Percentiles rank a stretch among this genome's conserved stretches.
These are phyloP conservation scores for Adelognathus sp. DNA, from an alignment of 2,888 invertebrate species.

Conservation along the genomic window DNA sequence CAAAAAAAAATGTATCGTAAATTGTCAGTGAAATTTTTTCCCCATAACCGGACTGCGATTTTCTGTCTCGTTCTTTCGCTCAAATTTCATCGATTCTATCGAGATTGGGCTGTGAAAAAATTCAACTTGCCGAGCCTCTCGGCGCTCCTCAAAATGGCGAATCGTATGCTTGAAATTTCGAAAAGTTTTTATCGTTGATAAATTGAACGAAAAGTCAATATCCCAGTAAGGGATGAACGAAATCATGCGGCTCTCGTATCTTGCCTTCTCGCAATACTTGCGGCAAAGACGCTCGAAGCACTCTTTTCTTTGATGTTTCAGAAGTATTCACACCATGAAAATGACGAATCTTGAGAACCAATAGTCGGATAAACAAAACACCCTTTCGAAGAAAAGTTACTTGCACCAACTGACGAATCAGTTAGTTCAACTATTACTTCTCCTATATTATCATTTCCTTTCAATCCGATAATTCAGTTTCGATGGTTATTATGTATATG, in stretches of 20 bases:
- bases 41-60: background rate
- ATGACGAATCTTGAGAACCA: no score
- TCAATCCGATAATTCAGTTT: constrained; percentile 4
- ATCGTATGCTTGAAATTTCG: background rate
- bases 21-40: background rate
- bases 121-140: background rate
- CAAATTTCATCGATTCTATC: background rate
- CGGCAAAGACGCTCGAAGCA: background rate
- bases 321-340: background rate
- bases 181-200: background rate
- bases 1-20: background rate
- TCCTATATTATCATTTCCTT: background rate
- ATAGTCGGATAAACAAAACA: no score
- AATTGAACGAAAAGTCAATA: background rate
- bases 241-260: background rate
- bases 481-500: constrained; percentile 6
- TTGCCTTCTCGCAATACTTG: background rate
- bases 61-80: background rate
- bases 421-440: no score
- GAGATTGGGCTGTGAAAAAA: background rate
- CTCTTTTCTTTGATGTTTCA: background rate
- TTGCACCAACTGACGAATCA: no score
- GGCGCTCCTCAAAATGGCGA: background rate
- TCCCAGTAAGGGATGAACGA: background rate
- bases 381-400: no score